Evolutionary conservation across 1,140 invertebrate species (phyloP).

Genomic region (Zeugodacus cucurbitae): DNA sequence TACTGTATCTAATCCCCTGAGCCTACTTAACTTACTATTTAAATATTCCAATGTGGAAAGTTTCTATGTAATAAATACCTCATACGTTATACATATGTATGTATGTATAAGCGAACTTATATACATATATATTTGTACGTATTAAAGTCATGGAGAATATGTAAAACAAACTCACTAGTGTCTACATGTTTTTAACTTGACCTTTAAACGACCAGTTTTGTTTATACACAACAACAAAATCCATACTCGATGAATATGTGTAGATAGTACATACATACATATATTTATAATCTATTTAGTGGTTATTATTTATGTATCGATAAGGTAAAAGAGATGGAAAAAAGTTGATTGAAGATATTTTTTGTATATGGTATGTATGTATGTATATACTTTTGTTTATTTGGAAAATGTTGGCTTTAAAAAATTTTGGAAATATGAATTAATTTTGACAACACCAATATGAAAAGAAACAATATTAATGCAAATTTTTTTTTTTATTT

Average conservation of each 20-base stretch:
- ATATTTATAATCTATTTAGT: neutral
- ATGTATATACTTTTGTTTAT: neutral
- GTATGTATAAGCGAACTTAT: too few species aligned
- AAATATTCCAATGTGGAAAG: neutral
- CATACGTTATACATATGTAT: too few species aligned
- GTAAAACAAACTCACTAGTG: neutral
- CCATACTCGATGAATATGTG: neutral
- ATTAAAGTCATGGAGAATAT: neutral
- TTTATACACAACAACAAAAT: neutral
- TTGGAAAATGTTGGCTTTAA: neutral
- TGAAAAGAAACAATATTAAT: too few species aligned
- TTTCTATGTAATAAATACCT: neutral
- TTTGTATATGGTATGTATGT: neutral
- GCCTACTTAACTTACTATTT: too few species aligned
- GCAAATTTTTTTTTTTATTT: too few species aligned
- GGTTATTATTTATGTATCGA: neutral
- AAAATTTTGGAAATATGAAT: neutral
- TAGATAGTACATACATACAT: neutral
- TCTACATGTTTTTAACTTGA: neutral
- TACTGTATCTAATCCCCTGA: neutral
- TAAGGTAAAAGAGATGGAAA: too few species aligned
- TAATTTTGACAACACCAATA: neutral
- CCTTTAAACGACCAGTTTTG: conserved; percentile 23
- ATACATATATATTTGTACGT: neutral
- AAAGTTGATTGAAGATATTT: neutral